Conservation (phyloP, 2,888 invertebrate species). For the Diogma glabrata region DNA sequence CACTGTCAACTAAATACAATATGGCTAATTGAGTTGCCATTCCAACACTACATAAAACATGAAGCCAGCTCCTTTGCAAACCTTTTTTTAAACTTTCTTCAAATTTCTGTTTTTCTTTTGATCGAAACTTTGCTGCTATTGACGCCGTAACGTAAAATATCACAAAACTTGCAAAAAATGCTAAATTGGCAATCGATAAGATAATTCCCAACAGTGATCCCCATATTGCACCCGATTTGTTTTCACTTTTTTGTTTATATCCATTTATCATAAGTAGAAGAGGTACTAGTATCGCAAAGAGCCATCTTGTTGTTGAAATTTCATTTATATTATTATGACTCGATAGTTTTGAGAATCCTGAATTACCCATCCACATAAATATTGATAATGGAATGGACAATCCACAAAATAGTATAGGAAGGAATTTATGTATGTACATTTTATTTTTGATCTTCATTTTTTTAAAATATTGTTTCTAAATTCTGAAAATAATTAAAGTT, state of each 20-base stretch:
- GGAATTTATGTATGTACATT: too few species aligned
- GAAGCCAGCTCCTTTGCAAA: constrained; percentile 79
- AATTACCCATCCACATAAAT: constrained; percentile 61
- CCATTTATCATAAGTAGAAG: constrained; percentile 54
- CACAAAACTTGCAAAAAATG: constrained; percentile 59
- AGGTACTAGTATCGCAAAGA: constrained; percentile 39
- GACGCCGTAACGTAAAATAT: constrained; percentile 72
- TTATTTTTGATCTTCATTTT: too few species aligned
- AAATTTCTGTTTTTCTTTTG: constrained; percentile 50
- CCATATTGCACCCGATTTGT: constrained; percentile 55
- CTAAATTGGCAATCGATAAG: constrained; percentile 64
- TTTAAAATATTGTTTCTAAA: too few species aligned
- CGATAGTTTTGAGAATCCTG: constrained; percentile 50
- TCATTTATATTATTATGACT: constrained; percentile 42
- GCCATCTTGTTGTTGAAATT: constrained; percentile 33
- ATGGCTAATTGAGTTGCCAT: constrained; percentile 69
- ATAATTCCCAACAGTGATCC: constrained; percentile 64
- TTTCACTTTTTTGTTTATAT: constrained; percentile 53
- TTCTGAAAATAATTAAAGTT: too few species aligned
- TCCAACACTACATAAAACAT: constrained; percentile 81
- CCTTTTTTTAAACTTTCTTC: constrained; percentile 74
- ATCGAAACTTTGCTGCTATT: constrained; percentile 65
- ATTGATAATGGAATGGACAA: constrained; percentile 64
- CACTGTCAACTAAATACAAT: constrained; percentile 67
- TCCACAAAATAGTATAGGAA: constrained; percentile 52